These are phyloP conservation scores for Thysanoteuthis rhombus DNA, from an alignment of 2,888 invertebrate genomes.

Conservation along the genomic window DNA sequence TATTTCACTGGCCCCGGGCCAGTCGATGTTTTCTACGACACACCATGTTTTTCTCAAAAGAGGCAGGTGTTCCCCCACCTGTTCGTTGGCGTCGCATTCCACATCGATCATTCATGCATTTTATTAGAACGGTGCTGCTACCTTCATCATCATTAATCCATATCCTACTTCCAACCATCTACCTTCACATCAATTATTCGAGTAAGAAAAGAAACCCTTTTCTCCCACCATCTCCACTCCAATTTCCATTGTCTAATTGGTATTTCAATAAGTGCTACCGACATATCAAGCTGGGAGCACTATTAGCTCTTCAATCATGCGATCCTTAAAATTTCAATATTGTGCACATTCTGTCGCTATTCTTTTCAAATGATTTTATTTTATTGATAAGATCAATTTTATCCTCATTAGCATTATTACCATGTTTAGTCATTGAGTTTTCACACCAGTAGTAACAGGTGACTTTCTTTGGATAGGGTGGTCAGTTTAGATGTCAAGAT, in stretches of 20 bases:
- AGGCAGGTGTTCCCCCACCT: conserved; percentile 12
- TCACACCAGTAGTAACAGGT: too few relatives aligned
- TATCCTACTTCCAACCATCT: neutral
- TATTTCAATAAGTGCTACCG: neutral
- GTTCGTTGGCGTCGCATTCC: neutral
- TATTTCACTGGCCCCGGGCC: neutral
- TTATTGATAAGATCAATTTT: neutral
- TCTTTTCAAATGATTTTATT: neutral
- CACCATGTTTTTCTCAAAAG: neutral
- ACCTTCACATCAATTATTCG: neutral
- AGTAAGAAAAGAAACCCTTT: too few relatives aligned
- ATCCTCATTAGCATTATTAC: neutral
- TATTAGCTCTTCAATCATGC: neutral
- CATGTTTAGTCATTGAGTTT: too few relatives aligned
- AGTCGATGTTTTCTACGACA: neutral
- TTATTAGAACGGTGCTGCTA: neutral
- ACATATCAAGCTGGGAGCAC: neutral
- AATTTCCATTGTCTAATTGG: neutral
- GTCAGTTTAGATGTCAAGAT: too few relatives aligned
- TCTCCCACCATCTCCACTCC: neutral
- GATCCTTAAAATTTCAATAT: neutral
- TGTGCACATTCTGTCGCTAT: neutral
- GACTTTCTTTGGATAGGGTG: too few relatives aligned
- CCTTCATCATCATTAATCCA: neutral
- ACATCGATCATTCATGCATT: conserved; percentile 12